Conservation (phyloP, 2,797 vertebrate genomes). For the Odontamblyopus lacepedii region DNA sequence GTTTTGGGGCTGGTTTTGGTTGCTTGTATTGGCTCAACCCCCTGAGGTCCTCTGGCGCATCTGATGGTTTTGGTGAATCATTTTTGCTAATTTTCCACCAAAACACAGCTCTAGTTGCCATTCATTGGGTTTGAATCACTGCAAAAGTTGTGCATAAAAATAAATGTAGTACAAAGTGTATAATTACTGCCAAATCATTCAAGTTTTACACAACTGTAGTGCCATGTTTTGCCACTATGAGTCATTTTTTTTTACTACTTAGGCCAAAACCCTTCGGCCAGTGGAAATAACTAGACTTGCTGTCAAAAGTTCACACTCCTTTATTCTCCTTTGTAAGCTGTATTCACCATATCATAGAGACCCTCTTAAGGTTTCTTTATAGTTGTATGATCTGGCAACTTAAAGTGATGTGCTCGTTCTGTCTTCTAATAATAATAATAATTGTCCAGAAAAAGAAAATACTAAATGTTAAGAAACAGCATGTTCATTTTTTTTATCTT, state of each 20-base stretch:
- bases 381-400: too few species aligned
- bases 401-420: too few species aligned
- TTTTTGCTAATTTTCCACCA: background rate
- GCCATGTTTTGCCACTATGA: background rate
- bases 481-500: too few species aligned
- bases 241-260: background rate
- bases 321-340: too few species aligned
- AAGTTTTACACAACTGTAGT: background rate
- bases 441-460: too few species aligned
- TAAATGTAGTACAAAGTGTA: background rate
- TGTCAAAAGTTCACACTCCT: background rate
- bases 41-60: constrained; percentile 3
- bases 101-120: constrained; percentile 19
- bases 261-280: background rate
- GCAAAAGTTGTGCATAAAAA: background rate
- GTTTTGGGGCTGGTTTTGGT: constrained; percentile 11
- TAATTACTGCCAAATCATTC: background rate
- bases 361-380: too few species aligned
- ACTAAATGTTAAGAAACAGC: too few species aligned
- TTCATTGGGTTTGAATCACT: background rate
- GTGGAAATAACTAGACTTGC: background rate
- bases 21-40: constrained; percentile 9
- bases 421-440: too few species aligned
- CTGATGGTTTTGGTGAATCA: constrained; percentile 1
- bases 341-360: too few species aligned